Percentiles rank a stretch among this genome's conserved stretches.
phyloP scores from a whole-genome alignment of 2,797 vertebrate species.

The Artibeus lituratus region DNA sequence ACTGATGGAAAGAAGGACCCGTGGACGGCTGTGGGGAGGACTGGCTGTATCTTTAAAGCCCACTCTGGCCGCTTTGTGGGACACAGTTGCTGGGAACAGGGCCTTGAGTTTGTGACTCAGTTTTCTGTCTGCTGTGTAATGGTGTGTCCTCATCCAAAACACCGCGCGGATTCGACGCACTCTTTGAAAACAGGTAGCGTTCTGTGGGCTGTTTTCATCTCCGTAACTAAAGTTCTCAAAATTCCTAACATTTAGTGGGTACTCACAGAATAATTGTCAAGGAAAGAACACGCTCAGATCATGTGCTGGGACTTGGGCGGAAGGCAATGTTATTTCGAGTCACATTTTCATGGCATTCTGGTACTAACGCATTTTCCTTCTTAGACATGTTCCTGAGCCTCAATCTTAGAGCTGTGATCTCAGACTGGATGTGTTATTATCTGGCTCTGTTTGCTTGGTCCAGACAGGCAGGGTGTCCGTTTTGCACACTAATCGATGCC shows the following conservation, averaged over 20 bases:
- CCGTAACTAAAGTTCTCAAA: not conserved
- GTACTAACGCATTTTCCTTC: not conserved
- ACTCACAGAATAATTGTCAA: not conserved
- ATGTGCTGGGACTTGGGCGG: not conserved
- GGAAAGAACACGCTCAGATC: not conserved
- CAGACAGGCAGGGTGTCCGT: not conserved
- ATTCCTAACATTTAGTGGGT: not conserved
- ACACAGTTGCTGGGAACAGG: not conserved
- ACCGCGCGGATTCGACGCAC: not conserved
- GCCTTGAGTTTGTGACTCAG: not conserved
- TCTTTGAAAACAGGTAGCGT: not conserved
- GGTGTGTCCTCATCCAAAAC: not conserved
- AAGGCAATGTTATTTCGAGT: not conserved
- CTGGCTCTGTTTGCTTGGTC: not conserved
- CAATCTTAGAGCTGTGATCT: not conserved
- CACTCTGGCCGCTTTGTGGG: not conserved
- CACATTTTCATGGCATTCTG: not conserved
- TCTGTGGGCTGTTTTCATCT: not conserved
- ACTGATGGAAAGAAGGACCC: not conserved
- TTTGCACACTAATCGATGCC: not conserved
- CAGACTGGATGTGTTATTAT: constrained; percentile 23
- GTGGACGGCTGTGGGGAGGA: too few relatives aligned
- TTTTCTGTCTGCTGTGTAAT: not conserved
- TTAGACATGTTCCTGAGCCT: not conserved
- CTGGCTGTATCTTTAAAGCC: not conserved